Base-by-base conservation (phyloP, 2,888 invertebrate genomes). In the Euproctis similis region DNA sequence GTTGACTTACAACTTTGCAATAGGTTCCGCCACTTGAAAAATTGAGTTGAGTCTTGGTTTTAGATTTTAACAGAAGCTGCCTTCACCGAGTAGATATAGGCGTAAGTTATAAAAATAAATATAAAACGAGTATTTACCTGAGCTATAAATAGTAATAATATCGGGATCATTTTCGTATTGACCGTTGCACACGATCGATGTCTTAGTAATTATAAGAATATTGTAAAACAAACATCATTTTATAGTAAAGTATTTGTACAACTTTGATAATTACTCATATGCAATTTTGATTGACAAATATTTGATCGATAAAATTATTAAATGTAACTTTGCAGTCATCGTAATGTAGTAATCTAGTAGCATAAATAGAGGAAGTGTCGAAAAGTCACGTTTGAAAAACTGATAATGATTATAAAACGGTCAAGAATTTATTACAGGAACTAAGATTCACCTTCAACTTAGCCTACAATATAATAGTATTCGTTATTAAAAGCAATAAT, bases 241-340 rank as follows among this genome's bases (percentile, higher is more conserved):
- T 78, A 78, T 80, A 78, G 70, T 50, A 59, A 66, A 72, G 51
- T 36, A 37, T 34, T 51, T 23, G 12, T 23, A 12, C 41, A 59
- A 61, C 8, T 31, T 26, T 22, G 38, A 36, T 51, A 43, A 12
- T 20, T 35, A n/a, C n/a, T n/a, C n/a, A 28, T 28, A 42, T 46
- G 39, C 31, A 49, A 48, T 46, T 40, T n/a, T 34, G 34, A 42
- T 50, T 52, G 47, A 51, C 53, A 37, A 55, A 51, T 48, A 47
- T 44, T 21, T 44, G n/a, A n/a, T n/a, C n/a, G n/a, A n/a, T n/a
- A n/a, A n/a, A n/a, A n/a, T n/a, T n/a, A n/a, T 49, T 47, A 33
- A 24, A 28, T 42, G 48, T 29, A 34, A 28, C 28, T 35, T 24
- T 33, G 18, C 6, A 12, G 12, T 38, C 36, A 48, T 52, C 40